Conservation (phyloP, 1,140 invertebrate genomes). For the Phocides pigmalion region DNA sequence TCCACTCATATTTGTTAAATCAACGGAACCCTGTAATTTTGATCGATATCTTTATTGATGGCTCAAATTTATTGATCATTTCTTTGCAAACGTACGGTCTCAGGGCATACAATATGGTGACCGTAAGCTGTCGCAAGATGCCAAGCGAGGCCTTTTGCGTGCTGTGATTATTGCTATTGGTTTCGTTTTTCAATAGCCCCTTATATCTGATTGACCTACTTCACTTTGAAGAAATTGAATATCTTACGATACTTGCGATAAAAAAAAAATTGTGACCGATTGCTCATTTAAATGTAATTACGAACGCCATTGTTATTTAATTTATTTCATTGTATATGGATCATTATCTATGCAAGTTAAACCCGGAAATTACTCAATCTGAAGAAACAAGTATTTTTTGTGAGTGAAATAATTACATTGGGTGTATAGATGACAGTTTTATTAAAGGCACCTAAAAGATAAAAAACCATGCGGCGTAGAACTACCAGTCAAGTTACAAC, state of each 20-base stretch:
- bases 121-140: conserved; percentile 61
- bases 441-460: conserved; percentile 1
- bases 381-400: conserved; percentile 26
- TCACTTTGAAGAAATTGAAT: conserved; percentile 71
- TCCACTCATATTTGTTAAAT: conserved; percentile 78
- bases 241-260: conserved; percentile 43
- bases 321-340: conserved; percentile 28
- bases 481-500: conserved; percentile 9
- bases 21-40: conserved; percentile 82
- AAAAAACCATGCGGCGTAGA: background rate
- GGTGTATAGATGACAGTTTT: conserved; percentile 27
- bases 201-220: conserved; percentile 78
- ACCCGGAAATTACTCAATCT: conserved; percentile 23
- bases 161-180: conserved; percentile 70
- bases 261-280: conserved; percentile 52
- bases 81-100: conserved; percentile 70
- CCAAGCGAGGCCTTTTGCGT: conserved; percentile 58
- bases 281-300: conserved; percentile 45
- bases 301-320: conserved; percentile 34
- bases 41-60: conserved; percentile 82
- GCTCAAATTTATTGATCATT: conserved; percentile 80
- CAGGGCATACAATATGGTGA: conserved; percentile 70
- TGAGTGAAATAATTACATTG: conserved; percentile 17
- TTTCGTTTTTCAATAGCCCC: conserved; percentile 78
- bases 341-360: conserved; percentile 22